Percentiles rank a stretch among this genome's conserved stretches.
Evolutionary conservation across 2,888 invertebrate genomes (phyloP).

Genomic region (Nowickia ferox): DNA sequence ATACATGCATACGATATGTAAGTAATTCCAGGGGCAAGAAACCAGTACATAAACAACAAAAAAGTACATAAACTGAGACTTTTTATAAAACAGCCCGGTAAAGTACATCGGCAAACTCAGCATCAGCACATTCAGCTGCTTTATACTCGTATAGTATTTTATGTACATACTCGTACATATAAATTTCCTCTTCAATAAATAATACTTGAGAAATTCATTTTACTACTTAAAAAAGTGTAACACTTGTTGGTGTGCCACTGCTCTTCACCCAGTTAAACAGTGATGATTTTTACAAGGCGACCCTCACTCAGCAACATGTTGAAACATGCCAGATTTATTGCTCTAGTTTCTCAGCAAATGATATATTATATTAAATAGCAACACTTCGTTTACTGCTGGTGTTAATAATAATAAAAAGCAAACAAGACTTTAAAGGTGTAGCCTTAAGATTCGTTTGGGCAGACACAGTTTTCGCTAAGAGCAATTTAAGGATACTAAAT

Average conservation of each 20-base stretch:
- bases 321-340: background rate
- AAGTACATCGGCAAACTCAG: background rate
- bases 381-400: background rate
- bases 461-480: background rate
- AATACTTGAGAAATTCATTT: constrained; percentile 19
- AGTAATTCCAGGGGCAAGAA: background rate
- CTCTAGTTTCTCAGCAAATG: constrained; percentile 11
- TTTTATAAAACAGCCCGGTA: no score
- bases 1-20: no score
- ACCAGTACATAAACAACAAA: no score
- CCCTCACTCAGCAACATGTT: background rate
- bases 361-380: background rate
- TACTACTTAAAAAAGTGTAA: background rate
- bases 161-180: background rate
- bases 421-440: constrained; percentile 14
- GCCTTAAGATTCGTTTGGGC: constrained; percentile 18
- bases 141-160: no score
- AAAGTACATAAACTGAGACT: no score
- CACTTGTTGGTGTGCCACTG: constrained; percentile 39
- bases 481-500: constrained; percentile 32
- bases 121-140: no score
- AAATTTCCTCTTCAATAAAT: constrained; percentile 41
- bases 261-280: background rate
- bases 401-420: background rate
- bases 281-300: constrained; percentile 23